Percentiles rank a stretch among this genome's conserved stretches.
These are phyloP conservation scores for Lytechinus pictus DNA, from an alignment of 35 echinoderm and acorn worm genomes.

Conservation along the genomic window DNA sequence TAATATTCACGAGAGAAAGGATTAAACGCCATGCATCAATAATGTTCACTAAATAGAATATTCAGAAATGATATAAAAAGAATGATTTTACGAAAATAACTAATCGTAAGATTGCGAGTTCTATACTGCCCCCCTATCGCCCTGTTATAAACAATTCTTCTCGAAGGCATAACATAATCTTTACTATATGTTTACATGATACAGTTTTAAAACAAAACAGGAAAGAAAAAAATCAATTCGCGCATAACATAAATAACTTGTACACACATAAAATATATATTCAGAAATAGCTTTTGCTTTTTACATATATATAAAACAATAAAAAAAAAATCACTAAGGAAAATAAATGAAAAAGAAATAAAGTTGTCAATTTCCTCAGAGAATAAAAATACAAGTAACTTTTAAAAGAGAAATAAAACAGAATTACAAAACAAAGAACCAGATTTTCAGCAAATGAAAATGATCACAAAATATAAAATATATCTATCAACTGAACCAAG, in stretches of 20 bases:
- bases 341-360: not conserved
- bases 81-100: not conserved
- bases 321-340: not conserved
- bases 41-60: not conserved
- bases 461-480: not conserved
- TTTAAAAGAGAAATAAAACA: not conserved
- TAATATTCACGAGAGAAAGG: not conserved
- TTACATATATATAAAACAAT: no score
- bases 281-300: not conserved
- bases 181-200: not conserved
- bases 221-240: not conserved
- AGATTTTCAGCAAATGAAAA: not conserved
- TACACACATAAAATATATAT: not conserved
- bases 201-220: not conserved
- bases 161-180: not conserved
- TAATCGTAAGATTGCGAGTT: not conserved
- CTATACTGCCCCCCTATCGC: not conserved
- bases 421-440: not conserved
- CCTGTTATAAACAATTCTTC: not conserved
- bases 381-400: not conserved
- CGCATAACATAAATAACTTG: not conserved
- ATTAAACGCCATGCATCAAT: not conserved
- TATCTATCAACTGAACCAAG: not conserved
- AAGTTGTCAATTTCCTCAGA: not conserved
- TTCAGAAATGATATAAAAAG: not conserved